phyloP scores from a whole-genome alignment of 2,888 invertebrate genomes.

The Lamellibrachia columna region DNA sequence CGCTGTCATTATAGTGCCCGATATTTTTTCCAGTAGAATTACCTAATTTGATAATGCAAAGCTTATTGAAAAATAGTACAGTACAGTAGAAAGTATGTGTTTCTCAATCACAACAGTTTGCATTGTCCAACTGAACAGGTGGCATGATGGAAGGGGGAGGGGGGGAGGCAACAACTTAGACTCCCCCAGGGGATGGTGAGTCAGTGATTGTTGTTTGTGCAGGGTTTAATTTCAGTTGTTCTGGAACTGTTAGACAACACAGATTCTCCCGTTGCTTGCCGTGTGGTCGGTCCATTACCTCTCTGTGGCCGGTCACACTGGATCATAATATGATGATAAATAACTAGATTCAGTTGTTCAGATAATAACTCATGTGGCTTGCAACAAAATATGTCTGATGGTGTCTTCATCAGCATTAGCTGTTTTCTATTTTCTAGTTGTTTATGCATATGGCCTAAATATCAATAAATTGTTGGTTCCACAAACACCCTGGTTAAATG shows the following conservation, averaged over 20 bases:
- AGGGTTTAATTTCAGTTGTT: not conserved
- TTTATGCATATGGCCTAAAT: too few relatives aligned
- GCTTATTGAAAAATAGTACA: not conserved
- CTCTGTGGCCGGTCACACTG: not conserved
- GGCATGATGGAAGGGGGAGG: not conserved
- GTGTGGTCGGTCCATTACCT: not conserved
- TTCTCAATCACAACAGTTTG: not conserved
- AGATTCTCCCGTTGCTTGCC: not conserved
- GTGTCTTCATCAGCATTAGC: too few relatives aligned
- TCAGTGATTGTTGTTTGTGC: not conserved
- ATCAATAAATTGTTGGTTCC: too few relatives aligned
- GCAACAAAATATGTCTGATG: too few relatives aligned
- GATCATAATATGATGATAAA: not conserved
- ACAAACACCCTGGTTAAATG: too few relatives aligned
- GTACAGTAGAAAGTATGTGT: not conserved
- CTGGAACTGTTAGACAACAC: not conserved
- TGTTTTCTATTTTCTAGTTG: too few relatives aligned
- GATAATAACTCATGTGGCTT: too few relatives aligned
- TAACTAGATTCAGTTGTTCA: too few relatives aligned
- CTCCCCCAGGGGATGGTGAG: not conserved
- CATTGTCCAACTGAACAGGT: not conserved
- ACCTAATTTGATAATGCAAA: not conserved
- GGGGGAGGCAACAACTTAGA: not conserved
- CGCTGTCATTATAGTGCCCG: not conserved
- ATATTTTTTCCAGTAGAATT: not conserved